These are phyloP conservation scores for Nylanderia fulva DNA, from an alignment of 1,140 invertebrate species.

Conservation along the genomic window DNA sequence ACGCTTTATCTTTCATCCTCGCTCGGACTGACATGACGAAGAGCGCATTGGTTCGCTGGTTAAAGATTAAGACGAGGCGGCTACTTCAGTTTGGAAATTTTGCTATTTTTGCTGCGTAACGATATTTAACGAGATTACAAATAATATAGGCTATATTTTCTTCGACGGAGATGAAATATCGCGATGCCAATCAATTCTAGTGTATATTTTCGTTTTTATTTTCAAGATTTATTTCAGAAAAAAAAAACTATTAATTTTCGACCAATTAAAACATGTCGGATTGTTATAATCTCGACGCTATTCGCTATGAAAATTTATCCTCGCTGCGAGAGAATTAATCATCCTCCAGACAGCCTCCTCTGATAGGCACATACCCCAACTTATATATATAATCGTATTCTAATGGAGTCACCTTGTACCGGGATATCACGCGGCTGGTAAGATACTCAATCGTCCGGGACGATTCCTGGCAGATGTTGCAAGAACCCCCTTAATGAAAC, in stretches of 20 bases:
- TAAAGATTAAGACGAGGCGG: neutral
- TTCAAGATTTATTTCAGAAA: too few species aligned
- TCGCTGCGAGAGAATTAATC: conserved; percentile 28
- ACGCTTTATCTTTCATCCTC: conserved; percentile 32
- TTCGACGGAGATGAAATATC: neutral
- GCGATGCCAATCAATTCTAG: neutral
- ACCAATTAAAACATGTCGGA: neutral
- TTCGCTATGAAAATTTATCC: conserved; percentile 16
- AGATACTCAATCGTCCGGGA: conserved; percentile 19
- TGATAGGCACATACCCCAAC: conserved; percentile 14
- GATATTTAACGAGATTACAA: neutral
- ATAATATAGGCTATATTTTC: neutral
- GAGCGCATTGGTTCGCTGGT: neutral
- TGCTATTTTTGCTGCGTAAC: neutral
- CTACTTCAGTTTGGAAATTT: neutral
- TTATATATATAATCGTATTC: conserved; percentile 39
- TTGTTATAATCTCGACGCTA: neutral
- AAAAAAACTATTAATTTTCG: neutral
- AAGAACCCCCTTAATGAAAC: conserved; percentile 57
- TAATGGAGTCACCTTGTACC: conserved; percentile 46
- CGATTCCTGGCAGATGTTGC: conserved; percentile 43
- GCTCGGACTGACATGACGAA: neutral
- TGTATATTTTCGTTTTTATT: neutral
- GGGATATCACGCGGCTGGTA: conserved; percentile 6
- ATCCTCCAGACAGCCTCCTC: conserved; percentile 7